phyloP scores from a whole-genome alignment of 2,888 invertebrate species.

The Litoditis marina region DNA sequence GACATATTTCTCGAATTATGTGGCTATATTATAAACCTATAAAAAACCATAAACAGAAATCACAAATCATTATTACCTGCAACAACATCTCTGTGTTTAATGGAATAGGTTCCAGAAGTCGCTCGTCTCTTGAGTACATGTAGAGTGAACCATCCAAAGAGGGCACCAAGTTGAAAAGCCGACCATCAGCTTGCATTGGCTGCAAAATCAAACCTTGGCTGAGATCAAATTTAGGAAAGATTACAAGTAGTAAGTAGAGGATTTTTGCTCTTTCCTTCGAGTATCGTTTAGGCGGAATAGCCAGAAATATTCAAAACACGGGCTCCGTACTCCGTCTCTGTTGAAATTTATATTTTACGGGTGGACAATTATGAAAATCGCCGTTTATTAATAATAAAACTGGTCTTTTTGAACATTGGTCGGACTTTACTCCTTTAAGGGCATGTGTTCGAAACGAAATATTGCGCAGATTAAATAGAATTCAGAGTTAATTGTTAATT shows the following conservation, averaged over 20 bases:
- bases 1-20: constrained; percentile 65
- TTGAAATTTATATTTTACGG: no score
- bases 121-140: constrained; percentile 65
- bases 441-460: no score
- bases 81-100: constrained; percentile 81
- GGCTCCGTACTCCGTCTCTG: no score
- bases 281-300: no score
- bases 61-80: constrained; percentile 66
- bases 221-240: background rate
- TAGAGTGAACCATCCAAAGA: constrained; percentile 86
- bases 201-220: background rate
- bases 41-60: background rate
- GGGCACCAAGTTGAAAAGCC: constrained; percentile 75
- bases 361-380: no score
- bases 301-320: no score
- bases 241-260: background rate
- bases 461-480: no score
- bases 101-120: constrained; percentile 76
- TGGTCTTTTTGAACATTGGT: no score
- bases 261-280: no score
- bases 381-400: no score
- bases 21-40: background rate
- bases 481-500: no score
- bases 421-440: no score
- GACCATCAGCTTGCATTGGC: constrained; percentile 22